Conservation (phyloP, 2,797 vertebrate genomes). For the Steatocranus sp. region DNA sequence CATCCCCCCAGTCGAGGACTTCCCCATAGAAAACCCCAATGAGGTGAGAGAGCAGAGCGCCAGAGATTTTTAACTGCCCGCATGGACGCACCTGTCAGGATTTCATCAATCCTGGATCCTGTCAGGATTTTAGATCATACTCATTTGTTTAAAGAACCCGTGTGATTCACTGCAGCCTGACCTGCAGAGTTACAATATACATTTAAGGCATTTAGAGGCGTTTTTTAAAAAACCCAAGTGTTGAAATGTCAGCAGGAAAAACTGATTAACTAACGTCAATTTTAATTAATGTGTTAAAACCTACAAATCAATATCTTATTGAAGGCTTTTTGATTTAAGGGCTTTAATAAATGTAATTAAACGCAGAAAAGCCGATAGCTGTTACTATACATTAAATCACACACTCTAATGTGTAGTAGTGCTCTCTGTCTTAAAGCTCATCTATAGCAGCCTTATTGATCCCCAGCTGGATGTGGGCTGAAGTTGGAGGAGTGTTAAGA, state of each 20-base stretch:
- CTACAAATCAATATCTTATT: background rate
- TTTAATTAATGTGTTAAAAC: background rate
- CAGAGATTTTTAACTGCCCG: background rate
- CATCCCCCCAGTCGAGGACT: slow-evolving; percentile 91
- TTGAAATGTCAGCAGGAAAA: background rate
- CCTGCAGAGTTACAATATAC: background rate
- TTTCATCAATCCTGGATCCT: background rate
- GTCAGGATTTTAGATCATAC: background rate
- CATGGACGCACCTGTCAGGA: background rate
- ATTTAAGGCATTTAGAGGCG: background rate
- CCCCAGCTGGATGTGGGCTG: background rate
- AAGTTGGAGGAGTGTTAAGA: background rate
- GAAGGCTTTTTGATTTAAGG: background rate
- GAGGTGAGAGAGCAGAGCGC: slow-evolving; percentile 74
- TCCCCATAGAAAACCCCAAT: slow-evolving; percentile 87
- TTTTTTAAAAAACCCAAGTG: background rate
- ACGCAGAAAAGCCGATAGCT: background rate
- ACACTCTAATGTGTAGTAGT: background rate
- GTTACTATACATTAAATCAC: background rate
- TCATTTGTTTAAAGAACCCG: background rate
- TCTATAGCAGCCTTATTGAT: background rate
- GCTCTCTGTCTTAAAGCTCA: background rate
- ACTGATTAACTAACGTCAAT: background rate
- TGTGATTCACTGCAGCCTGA: background rate
- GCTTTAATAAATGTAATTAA: background rate